Evolutionary conservation across 1,140 invertebrate species (phyloP), one percentile per base, ranked within the genome.

Genomic region (Drosophila bifasciata): DNA sequence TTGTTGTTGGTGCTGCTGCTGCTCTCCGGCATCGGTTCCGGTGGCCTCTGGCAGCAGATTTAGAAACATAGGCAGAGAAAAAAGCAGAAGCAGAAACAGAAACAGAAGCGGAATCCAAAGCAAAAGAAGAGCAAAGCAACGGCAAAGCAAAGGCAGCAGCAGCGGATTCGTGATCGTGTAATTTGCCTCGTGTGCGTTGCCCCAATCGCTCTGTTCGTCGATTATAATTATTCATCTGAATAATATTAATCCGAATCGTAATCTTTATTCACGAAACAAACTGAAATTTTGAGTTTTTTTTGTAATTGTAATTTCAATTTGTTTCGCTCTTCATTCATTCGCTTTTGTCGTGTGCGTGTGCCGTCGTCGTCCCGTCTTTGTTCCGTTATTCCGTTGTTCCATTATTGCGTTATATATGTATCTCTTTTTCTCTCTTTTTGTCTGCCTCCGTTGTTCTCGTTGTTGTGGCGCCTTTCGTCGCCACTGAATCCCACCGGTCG

Each of bases 131-230:
- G 58, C 19, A 66, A 71, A 66, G 80, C 80, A 75, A 45, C 60
- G 59, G 59, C 32, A 36, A 13, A 36, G 32, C 32, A 9, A 32
- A 2, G 28, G 28, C 9, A 36, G 32, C 32, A 73, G 67, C 51
- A 84, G 83, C 86, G 81, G 76, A 67, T 58, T 68, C 78, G 84
- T 76, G 84, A 86, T 86, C 83, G 81, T 85, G 81, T 85, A 85
- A 85, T 85, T 86, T 85, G 77, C 81, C 81, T 85, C 81, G 83
- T 85, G 81, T 79, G 81, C 84, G 79, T 68, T 73, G 68, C 73
- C 67, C 77, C 74, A 48, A 68, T 74, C 73, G 53, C 61, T 64
- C 3, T 36, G 32, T 62, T 63, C 41, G 41, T 48, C 45, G 58
- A 36, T 49, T 48, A 44, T 46, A 55, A 74, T 68, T 57, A 68